Evolutionary conservation across 2,888 invertebrate species (phyloP), one percentile per base, ranked within the genome.

Genomic region (Gymnoscelis rufifasciata): DNA sequence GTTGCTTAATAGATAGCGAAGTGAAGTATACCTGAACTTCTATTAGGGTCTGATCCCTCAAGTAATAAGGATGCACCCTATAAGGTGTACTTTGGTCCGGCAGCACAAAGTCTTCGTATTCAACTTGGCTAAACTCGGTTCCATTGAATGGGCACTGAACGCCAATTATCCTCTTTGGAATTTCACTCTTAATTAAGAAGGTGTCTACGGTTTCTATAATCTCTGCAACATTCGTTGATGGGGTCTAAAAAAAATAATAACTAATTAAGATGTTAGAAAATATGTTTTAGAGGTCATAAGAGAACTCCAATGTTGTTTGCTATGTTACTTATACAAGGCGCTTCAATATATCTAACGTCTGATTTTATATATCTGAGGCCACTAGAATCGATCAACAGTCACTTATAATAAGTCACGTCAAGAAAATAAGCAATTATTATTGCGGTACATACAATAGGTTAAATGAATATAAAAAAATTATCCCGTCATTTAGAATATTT

Each of bases 61-160:
- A 61, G 57, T 86, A 79, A 54, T 72, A 83, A 0, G 88, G 84
- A 62, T 88, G 90, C 45, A 91, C 83, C 28, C 87, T 79, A 54
- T 91, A 90, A 0, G 74, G 74, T 30, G 88, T 83, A 45, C 88
- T 81, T 46, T 90, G 68, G 14, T 80, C 75, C 0, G 91, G 90
- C 36, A 90, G 75, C 7, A 91, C 79, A 51, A 90, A 92, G 65
- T 92, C 92, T 71, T 92, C 92, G 42, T 88, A 88, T 47, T 78
- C 74, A 0, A 83, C 63, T 58, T 89, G 83, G 19, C 66, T 66
- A 38, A 68, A 75, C 5, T 52, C 58, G 0, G 83, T 77, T n/a
- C 63, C 71, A 46, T 86, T 88, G 42, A 77, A 70, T 2, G 78
- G 64, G 54, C 88, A 89, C 50, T 83, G 80, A 0, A 64, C 60